These are phyloP conservation scores for Spisula solida DNA, from an alignment of 2,888 invertebrate species.

Conservation along the genomic window DNA sequence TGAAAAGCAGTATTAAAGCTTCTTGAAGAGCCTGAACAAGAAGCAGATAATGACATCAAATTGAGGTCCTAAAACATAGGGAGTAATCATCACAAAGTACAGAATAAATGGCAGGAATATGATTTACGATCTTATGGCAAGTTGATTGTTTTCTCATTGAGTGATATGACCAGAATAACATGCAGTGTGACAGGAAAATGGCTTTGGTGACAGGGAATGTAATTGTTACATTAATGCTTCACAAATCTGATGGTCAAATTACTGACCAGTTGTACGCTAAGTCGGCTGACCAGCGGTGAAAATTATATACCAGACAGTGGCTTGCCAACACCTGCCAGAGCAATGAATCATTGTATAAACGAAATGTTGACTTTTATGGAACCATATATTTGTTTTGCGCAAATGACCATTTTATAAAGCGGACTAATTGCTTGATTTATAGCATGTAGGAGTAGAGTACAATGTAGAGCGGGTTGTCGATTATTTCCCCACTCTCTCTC, in stretches of 20 bases:
- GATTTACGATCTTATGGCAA: slow-evolving; percentile 37
- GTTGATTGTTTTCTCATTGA: slow-evolving; percentile 54
- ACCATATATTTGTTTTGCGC: slow-evolving; percentile 33
- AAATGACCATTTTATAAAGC: slow-evolving; percentile 12
- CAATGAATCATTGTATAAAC: slow-evolving; percentile 44
- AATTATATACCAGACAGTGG: slow-evolving; percentile 22
- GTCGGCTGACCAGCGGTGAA: slow-evolving; percentile 15
- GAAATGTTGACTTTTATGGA: slow-evolving; percentile 44
- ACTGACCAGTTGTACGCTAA: slow-evolving; percentile 17
- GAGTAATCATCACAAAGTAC: slow-evolving; percentile 48
- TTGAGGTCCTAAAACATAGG: slow-evolving; percentile 26
- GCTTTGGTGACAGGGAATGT: slow-evolving; percentile 48
- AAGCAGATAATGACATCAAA: slow-evolving; percentile 51
- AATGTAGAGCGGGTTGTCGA: background rate
- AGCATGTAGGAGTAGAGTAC: background rate
- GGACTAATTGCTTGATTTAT: slow-evolving; percentile 27
- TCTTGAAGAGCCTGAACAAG: slow-evolving; percentile 43
- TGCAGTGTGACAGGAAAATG: slow-evolving; percentile 56
- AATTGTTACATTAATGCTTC: slow-evolving; percentile 52
- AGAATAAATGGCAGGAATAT: slow-evolving; percentile 50
- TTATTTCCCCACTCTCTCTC: background rate
- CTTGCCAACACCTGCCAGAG: slow-evolving; percentile 38
- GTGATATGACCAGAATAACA: slow-evolving; percentile 46
- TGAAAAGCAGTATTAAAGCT: slow-evolving; percentile 49
- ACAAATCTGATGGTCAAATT: slow-evolving; percentile 28